phyloP scores from a whole-genome alignment of 2,113 vertebrate species.

The Antidorcas marsupialis region DNA sequence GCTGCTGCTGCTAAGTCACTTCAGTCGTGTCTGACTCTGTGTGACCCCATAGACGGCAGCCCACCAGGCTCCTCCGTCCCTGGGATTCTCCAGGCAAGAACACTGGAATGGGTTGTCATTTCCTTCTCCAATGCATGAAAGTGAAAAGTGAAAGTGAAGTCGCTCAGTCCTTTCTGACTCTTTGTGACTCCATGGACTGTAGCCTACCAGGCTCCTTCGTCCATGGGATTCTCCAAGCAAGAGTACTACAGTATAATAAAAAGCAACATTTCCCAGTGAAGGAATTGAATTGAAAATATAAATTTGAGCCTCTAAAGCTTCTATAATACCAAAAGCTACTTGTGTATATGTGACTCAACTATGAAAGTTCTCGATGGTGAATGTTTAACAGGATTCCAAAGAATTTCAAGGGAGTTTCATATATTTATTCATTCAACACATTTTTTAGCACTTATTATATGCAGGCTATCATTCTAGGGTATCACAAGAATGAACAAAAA shows the following conservation, averaged over 20 bases:
- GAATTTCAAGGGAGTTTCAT: neutral
- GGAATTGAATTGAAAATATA: slow-evolving; percentile 39
- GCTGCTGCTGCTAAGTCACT: no score
- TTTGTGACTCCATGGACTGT: no score
- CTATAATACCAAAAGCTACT: neutral
- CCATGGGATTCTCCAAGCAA: no score
- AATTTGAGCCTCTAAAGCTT: slow-evolving; percentile 17
- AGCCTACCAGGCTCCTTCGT: no score
- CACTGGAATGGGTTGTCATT: no score
- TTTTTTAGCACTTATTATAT: neutral
- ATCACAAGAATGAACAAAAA: neutral
- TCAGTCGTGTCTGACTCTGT: no score
- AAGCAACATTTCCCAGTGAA: neutral
- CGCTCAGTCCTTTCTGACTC: no score
- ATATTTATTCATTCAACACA: neutral
- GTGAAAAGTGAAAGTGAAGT: no score
- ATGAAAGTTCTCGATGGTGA: neutral
- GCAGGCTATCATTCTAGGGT: neutral
- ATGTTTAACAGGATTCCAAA: neutral
- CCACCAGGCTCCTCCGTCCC: no score
- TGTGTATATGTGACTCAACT: neutral
- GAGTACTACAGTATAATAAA: neutral
- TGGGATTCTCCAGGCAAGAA: no score
- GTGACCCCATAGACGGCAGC: no score
- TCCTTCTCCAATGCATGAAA: no score